Base-by-base conservation (phyloP, 2,888 invertebrate species). In the Heliconius ethilla region DNA sequence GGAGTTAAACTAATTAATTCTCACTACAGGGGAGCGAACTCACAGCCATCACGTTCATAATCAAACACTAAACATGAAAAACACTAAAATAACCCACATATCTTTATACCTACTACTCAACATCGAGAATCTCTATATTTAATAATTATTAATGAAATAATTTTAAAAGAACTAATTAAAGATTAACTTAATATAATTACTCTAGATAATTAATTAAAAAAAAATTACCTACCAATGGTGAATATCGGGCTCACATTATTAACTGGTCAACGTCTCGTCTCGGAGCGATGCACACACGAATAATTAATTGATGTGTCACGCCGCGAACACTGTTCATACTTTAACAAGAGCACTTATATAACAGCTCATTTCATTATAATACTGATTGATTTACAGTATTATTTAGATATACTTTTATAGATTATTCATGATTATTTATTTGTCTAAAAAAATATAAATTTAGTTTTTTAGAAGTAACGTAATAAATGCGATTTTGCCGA, bases 271-370 rank as follows among this genome's bases (percentile, higher is more conserved):
- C 55, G 55, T 59, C n/a, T 37, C 59, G 33, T 72, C 33, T 59
- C 59, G n/a, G 55, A 25, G 55, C 33, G n/a, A n/a, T 59, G 33
- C 72, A 72, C 15, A 72, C 55, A 72, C n/a, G 33, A 72, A 72
- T 72, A 72, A 72, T 72, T 59, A 59, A 72, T 59, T 59, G 59
- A 59, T 55, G 59, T 72, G 72, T 59, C 59, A 59, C 15, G 59
- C 55, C 59, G 15, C 37, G 59, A 33, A 59, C 72, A 37, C 72
- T 59, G 59, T 59, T 72, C 72, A 72, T 59, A 72, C 59, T 72
- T 72, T 55, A 72, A 72, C 25, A 72, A 59, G 72, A 59, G n/a
- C 72, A 25, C 70, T 70, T 70, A 72, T 59, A n/a, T 59, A 59
- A 72, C n/a, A 55, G n/a, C 55, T 59, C 33, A 59, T 72, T 72